Conservation (phyloP, 2,888 invertebrate species). For the Epinotia ramella region DNA sequence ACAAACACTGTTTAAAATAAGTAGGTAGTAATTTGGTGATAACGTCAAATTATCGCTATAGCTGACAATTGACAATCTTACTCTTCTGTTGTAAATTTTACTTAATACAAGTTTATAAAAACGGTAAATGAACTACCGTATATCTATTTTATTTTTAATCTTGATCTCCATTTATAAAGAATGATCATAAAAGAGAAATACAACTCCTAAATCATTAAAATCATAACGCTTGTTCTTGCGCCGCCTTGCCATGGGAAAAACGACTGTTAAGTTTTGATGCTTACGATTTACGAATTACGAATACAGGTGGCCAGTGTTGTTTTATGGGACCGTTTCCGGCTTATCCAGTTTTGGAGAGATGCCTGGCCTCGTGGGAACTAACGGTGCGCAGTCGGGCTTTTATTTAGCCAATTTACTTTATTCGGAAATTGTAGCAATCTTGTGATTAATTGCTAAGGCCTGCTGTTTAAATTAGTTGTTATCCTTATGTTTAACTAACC, state of each 20-base stretch:
- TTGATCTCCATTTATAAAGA: neutral
- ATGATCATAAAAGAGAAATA: constrained; percentile 6
- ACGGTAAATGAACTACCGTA: too few relatives aligned
- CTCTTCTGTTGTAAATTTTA: neutral
- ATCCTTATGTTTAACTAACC: too few relatives aligned
- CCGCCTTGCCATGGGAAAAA: constrained; percentile 21
- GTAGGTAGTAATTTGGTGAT: constrained; percentile 4
- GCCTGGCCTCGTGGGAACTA: constrained; percentile 76
- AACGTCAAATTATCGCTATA: neutral
- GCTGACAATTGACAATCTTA: neutral
- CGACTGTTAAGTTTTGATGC: constrained; percentile 43
- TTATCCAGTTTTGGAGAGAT: constrained; percentile 77
- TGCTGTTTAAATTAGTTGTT: neutral
- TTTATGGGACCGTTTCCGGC: constrained; percentile 71
- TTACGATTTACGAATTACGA: too few relatives aligned
- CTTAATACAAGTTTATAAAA: too few relatives aligned
- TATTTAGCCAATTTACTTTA: constrained; percentile 30
- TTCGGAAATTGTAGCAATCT: constrained; percentile 31
- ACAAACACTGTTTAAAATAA: constrained; percentile 13
- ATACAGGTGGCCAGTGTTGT: constrained; percentile 64
- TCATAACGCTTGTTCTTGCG: constrained; percentile 2
- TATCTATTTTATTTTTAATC: too few relatives aligned
- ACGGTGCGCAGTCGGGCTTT: constrained; percentile 56
- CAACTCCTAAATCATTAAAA: constrained; percentile 2
- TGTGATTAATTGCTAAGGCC: neutral